Evolutionary conservation across 2,888 invertebrate genomes (phyloP), one percentile per base, ranked within the genome.

Genomic region (Crematogaster levior): DNA sequence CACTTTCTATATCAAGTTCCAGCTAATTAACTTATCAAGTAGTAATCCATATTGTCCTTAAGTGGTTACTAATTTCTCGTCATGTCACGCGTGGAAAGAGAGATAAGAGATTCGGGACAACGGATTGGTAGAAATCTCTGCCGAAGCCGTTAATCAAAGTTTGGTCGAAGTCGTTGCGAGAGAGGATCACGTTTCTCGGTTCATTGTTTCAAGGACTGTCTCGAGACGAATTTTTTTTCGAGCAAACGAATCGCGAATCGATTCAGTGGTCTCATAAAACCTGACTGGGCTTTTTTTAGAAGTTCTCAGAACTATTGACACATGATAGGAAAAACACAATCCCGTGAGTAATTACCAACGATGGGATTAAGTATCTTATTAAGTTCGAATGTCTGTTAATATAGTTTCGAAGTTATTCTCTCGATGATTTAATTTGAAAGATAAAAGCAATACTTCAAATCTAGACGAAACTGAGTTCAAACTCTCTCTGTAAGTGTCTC

Each of bases 221-320:
- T 3, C 7, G 1, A n/a, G 15, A 15, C 15, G 60, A 60, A 15
- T 37, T 63, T 34, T 21, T 9, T 0, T n/a, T n/a, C 15, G 18
- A 10, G 21, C 18, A 21, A 15, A 73, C 12, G 30, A 1, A 60
- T 24, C 7, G 27, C 9, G 24, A 1, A 9, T 73, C 30, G 40
- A 60, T 18, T 48, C 7, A 83, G 63, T 56, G 84, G 79, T 81
- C 84, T 37, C 34, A 0, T 5, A 6, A 3, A 68, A 48, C n/a
- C 5, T 1, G 37, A 34, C 30, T 30, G 21, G 12, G 18, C 40
- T 43, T 40, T 24, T 68, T 75, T 65, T 77, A 51, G 77, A 80
- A 65, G 24, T 91, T 91, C 88, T 89, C 83, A 88, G 86, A 89
- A 90, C 15, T 9, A 1, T 15, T 60, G 77, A 73, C 83, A 80